Base-by-base conservation (phyloP, 2,888 invertebrate species). In the Helobdella robusta region DNA sequence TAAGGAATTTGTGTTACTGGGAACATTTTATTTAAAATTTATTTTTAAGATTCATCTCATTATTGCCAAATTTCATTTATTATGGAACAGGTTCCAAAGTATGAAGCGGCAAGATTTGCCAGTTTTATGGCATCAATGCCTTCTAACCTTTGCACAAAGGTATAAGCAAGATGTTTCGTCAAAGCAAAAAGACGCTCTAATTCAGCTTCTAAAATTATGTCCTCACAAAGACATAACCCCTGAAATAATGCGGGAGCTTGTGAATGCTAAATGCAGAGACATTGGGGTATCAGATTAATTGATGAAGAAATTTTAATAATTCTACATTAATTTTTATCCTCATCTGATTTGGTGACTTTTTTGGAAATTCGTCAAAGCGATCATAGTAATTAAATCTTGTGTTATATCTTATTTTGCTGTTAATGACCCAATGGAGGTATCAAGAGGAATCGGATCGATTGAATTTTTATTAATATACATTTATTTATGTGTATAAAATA, bases 101-200 rank as follows among this genome's bases (percentile, higher is more conserved):
- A 93, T 95, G 79, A 86, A 88, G 77, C 83, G 83, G 70, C 94
- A 95, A 75, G 81, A 82, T 60, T 82, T 98, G 75, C 97, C 98
- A 0, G 93, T 97, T 3, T 80, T 97, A 66, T 98, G 97, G 98
- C 95, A 98, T 80, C 97, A 97, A 79, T 86, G 91, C 50, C 82
- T 98, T 46, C 81, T 98, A 64, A 89, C 92, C 4, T 94, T 98
- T 82, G 88, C 88, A 0, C 93, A 97, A 80, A 84, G 92, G 60
- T 98, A 98, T 80, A 95, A 95, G 81, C 86, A 88, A 67, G 93
- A 95, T 78, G 86, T 98, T 70, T 91, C 91, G 46, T 85, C 86
- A 1, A 94, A 97, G 74, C 97, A 98, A 80, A 86, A 87, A 74
- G 90, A 92, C 75, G 87, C 89, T 0, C 80, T 98, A 56, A 79